These are phyloP conservation scores for Mus caroli DNA, from an alignment of 2,797 vertebrate genomes.

Conservation along the genomic window DNA sequence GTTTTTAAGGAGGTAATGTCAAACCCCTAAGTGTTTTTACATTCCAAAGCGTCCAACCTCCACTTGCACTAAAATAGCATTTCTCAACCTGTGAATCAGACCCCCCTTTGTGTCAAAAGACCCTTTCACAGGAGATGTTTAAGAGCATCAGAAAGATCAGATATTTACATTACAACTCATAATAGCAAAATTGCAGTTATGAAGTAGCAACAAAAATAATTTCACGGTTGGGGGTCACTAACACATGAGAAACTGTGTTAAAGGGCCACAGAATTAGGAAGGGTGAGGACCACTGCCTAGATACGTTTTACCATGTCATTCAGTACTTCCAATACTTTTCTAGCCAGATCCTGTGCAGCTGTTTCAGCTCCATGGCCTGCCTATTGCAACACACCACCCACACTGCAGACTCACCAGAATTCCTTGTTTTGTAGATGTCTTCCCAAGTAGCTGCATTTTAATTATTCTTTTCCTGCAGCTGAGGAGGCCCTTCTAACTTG, in stretches of 20 bases:
- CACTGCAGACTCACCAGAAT: not conserved
- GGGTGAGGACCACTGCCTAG: not conserved
- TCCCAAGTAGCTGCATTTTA: not conserved
- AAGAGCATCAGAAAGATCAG: not conserved
- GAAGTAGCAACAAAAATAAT: not conserved
- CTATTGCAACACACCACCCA: not conserved
- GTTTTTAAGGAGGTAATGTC: not conserved
- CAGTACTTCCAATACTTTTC: not conserved
- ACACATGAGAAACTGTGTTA: too few relatives aligned
- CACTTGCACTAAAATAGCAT: not conserved
- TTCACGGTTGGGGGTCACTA: not conserved
- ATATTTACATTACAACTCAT: not conserved
- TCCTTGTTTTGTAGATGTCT: not conserved
- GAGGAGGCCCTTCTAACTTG: not conserved
- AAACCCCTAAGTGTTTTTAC: constrained; percentile 1
- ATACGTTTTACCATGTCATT: not conserved
- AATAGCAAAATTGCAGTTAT: not conserved
- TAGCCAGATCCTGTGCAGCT: not conserved
- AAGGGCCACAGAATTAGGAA: not conserved
- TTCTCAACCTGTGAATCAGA: not conserved
- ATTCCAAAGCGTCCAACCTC: not conserved
- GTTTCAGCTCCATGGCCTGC: not conserved
- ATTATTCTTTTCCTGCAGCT: not conserved
- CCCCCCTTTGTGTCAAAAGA: not conserved
- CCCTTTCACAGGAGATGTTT: not conserved